phyloP scores from a whole-genome alignment of 2,888 invertebrate genomes.

The Hemithea aestivaria region DNA sequence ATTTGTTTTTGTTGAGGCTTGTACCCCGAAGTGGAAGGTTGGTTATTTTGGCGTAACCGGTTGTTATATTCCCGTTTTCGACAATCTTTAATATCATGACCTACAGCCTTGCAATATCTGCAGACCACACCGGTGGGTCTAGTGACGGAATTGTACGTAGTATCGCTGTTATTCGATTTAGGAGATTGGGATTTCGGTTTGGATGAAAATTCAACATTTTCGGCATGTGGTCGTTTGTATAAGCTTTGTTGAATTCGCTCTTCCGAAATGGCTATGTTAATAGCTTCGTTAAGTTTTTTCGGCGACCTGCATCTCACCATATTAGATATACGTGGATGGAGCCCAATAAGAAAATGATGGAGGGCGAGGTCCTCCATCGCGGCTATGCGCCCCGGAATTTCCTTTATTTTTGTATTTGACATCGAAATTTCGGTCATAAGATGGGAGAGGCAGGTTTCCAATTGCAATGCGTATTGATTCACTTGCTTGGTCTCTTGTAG shows the following conservation, averaged over 20 bases:
- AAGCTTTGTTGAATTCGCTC: slow-evolving; percentile 9
- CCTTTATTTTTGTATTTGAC: slow-evolving; percentile 13
- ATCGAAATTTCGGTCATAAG: slow-evolving; percentile 29
- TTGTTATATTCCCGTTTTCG: slow-evolving; percentile 5
- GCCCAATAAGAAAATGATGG: too few species aligned
- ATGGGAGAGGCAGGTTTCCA: slow-evolving; percentile 29
- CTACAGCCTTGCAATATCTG: slow-evolving; percentile 10
- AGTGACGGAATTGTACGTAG: too few species aligned
- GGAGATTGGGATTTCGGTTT: neutral
- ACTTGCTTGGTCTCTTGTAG: slow-evolving; percentile 30
- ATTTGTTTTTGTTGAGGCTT: too few species aligned
- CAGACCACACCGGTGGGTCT: too few species aligned
- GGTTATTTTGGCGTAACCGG: neutral
- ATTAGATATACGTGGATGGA: slow-evolving; percentile 13
- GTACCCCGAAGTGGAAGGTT: too few species aligned
- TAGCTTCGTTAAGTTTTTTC: slow-evolving; percentile 12
- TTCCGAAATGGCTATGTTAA: slow-evolving; percentile 11
- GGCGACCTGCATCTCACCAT: slow-evolving; percentile 14
- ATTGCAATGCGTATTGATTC: slow-evolving; percentile 23
- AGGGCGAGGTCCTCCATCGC: slow-evolving; percentile 28
- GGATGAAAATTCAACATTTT: too few species aligned
- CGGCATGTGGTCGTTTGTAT: slow-evolving; percentile 1
- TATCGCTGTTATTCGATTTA: neutral
- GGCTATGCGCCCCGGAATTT: slow-evolving; percentile 19
- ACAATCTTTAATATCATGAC: slow-evolving; percentile 4